A percentile compares a stretch with the other conserved stretches of the same genome.
These are phyloP conservation scores for Agelas oroides DNA, from an alignment of 37 sponge, comb jelly and placozoan species.

Conservation along the genomic window DNA sequence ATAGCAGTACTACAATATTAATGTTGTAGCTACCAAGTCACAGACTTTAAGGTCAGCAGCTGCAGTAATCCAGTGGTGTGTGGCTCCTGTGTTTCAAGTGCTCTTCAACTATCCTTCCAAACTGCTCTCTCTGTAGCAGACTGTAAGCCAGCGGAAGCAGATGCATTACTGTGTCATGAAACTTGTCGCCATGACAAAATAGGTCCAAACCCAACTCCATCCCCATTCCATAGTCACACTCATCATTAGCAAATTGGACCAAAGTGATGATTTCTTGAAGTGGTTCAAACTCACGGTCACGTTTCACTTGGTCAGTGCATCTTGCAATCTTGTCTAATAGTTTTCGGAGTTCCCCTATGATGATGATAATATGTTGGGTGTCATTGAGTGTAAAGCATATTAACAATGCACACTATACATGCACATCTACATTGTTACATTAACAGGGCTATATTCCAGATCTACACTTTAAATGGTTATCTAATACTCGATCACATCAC, in stretches of 20 bases:
- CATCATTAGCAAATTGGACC: slow-evolving; percentile 96
- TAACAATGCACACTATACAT: neutral
- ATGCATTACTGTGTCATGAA: slow-evolving; percentile 37
- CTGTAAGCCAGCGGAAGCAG: slow-evolving; percentile 82
- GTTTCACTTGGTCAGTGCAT: slow-evolving; percentile 18
- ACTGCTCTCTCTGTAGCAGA: slow-evolving; percentile 74
- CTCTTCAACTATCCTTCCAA: slow-evolving; percentile 57
- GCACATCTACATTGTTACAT: neutral
- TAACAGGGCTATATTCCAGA: neutral
- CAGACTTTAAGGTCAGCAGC: too few relatives aligned
- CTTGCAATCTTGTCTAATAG: slow-evolving; percentile 68
- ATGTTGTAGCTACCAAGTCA: too few relatives aligned
- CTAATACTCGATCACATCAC: too few relatives aligned
- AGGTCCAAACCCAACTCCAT: slow-evolving; percentile 90
- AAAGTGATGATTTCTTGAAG: slow-evolving; percentile 84
- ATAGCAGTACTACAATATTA: too few relatives aligned
- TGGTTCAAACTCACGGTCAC: slow-evolving; percentile 58
- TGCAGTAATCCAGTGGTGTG: neutral
- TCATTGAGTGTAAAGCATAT: neutral
- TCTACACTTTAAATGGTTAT: too few relatives aligned
- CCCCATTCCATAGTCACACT: slow-evolving; percentile 98
- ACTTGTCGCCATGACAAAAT: slow-evolving; percentile 74
- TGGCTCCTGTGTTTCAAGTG: slow-evolving; percentile 55
- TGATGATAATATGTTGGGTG: neutral
- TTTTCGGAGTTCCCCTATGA: slow-evolving; percentile 65